These are phyloP conservation scores for Melopsittacus undulatus DNA, from an alignment of 2,797 vertebrate species.

Conservation along the genomic window DNA sequence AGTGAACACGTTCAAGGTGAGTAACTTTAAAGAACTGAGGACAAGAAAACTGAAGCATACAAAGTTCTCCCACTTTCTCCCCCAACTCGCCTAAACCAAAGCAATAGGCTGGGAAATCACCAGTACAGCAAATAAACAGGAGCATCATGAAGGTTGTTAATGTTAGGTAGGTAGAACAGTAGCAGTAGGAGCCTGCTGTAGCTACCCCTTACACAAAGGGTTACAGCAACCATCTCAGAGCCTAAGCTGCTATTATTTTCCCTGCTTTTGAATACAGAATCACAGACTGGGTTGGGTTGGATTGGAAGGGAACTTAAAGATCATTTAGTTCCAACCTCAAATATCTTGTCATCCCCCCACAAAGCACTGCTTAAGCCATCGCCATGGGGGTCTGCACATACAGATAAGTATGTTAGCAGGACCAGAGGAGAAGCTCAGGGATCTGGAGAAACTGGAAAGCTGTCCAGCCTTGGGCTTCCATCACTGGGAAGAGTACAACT, in stretches of 20 bases:
- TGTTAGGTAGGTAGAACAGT: neutral
- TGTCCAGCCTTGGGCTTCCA: neutral
- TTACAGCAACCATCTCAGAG: neutral
- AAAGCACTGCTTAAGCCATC: neutral
- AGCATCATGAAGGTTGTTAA: neutral
- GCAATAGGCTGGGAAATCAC: neutral
- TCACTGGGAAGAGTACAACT: too few species aligned
- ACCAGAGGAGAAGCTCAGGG: neutral
- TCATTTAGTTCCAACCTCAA: neutral
- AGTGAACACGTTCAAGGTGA: constrained; percentile 27
- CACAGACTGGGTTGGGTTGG: neutral
- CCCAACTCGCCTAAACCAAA: neutral
- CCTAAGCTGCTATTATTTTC: neutral
- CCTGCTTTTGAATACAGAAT: neutral
- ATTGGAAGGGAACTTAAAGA: neutral
- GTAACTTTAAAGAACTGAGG: constrained; percentile 1
- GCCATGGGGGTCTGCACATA: accelerated
- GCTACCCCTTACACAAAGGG: neutral
- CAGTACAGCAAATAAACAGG: neutral
- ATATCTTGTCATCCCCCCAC: neutral
- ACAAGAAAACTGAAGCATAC: neutral
- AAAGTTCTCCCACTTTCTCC: neutral
- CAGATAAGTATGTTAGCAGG: neutral
- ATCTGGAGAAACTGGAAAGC: neutral
- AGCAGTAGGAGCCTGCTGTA: neutral